These are phyloP conservation scores for Drosophila ohnishii DNA, from an alignment of 1,140 invertebrate species.

Conservation along the genomic window DNA sequence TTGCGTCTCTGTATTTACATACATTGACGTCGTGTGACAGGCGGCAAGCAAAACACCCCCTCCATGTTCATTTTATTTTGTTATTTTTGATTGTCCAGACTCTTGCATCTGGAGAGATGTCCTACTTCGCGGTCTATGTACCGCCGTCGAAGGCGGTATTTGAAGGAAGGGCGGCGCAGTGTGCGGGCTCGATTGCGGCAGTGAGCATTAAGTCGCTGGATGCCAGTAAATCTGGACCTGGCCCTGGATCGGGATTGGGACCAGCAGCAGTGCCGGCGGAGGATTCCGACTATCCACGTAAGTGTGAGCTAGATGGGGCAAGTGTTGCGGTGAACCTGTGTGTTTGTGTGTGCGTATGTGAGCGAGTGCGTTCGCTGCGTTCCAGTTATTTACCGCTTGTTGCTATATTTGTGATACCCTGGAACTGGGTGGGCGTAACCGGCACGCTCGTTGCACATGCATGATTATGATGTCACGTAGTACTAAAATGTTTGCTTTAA, in stretches of 20 bases:
- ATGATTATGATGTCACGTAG: not conserved
- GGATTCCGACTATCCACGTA: slow-evolving; percentile 69
- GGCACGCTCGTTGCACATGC: not conserved
- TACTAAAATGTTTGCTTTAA: not conserved
- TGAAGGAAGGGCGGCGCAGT: slow-evolving; percentile 46
- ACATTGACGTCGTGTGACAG: slow-evolving; percentile 1
- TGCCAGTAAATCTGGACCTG: not conserved
- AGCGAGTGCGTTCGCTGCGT: slow-evolving; percentile 15
- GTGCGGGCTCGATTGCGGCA: slow-evolving; percentile 66
- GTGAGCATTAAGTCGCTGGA: slow-evolving; percentile 39
- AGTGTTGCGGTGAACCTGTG: not conserved
- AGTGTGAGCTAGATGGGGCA: slow-evolving; percentile 26
- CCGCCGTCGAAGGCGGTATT: slow-evolving; percentile 67
- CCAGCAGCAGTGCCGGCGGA: slow-evolving; percentile 17
- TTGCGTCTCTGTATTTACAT: slow-evolving; percentile 6
- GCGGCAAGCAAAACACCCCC: slow-evolving; percentile 1
- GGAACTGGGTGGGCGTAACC: not conserved
- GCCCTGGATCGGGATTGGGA: not conserved
- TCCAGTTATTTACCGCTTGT: slow-evolving; percentile 30
- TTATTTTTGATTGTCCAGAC: slow-evolving; percentile 10
- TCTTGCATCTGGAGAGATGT: slow-evolving; percentile 38
- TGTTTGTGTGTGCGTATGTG: not conserved
- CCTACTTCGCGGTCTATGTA: slow-evolving; percentile 66
- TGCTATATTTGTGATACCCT: slow-evolving; percentile 26
- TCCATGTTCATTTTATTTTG: not conserved